phyloP scores from a whole-genome alignment of 1,140 invertebrate genomes.

The Lepidurus couesii region DNA sequence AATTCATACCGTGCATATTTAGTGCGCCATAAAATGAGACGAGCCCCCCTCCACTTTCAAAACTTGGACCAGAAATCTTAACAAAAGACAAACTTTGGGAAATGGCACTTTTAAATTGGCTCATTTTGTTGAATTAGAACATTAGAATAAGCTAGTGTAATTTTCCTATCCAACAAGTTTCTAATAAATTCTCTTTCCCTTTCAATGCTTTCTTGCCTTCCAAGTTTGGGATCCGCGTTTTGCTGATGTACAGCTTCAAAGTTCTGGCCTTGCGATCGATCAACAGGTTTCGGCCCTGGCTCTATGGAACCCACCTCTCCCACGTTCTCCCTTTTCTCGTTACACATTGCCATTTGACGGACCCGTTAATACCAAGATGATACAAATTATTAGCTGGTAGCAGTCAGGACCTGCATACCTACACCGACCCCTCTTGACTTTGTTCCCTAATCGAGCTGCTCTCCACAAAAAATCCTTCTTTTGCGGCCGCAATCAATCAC shows the following conservation, averaged over 20 bases:
- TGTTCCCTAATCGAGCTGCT: not conserved
- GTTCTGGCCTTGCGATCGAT: not conserved
- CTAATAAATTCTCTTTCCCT: too few relatives aligned
- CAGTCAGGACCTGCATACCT: not conserved
- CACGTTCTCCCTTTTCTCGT: not conserved
- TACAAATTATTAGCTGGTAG: not conserved
- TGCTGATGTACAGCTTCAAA: not conserved
- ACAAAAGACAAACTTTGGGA: too few relatives aligned
- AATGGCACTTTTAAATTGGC: too few relatives aligned
- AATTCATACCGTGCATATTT: not conserved
- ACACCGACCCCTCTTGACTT: not conserved
- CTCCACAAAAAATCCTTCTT: not conserved
- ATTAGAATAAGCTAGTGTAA: too few relatives aligned
- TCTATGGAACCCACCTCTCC: not conserved
- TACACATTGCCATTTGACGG: not conserved
- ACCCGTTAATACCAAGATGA: not conserved
- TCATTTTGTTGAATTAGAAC: too few relatives aligned
- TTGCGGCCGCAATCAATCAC: not conserved
- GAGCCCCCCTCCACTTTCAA: not conserved
- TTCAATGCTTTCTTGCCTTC: too few relatives aligned
- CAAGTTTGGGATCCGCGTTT: not conserved
- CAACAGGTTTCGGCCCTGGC: not conserved
- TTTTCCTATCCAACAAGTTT: too few relatives aligned
- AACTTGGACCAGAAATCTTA: not conserved
- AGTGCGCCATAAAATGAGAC: not conserved